These are phyloP conservation scores for Pseudorhombus dupliciocellatus DNA, from an alignment of 2,113 vertebrate species.

Conservation along the genomic window DNA sequence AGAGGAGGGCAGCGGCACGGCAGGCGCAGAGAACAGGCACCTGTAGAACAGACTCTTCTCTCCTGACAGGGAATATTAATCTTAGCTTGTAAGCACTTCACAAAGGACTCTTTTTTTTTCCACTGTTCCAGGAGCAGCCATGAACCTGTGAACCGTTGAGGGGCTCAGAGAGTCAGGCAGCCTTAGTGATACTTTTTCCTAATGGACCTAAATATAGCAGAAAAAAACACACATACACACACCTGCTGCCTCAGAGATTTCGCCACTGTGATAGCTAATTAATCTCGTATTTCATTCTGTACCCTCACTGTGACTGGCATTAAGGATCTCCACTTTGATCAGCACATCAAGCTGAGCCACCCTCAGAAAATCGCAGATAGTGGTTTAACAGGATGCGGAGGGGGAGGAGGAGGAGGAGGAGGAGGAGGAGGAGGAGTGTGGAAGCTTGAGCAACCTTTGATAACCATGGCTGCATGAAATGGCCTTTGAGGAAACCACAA, in stretches of 20 bases:
- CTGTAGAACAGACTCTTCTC: constrained; percentile 74
- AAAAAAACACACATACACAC: constrained; percentile 18
- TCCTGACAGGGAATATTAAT: constrained; percentile 76
- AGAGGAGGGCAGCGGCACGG: constrained; percentile 54
- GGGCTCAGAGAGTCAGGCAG: constrained; percentile 70
- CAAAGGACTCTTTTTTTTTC: constrained; percentile 68
- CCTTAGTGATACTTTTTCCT: constrained; percentile 64
- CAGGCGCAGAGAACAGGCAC: constrained; percentile 64
- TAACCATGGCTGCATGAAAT: constrained; percentile 52
- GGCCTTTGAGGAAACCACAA: constrained; percentile 66
- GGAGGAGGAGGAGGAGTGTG: constrained; percentile 26
- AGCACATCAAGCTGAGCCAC: constrained; percentile 55
- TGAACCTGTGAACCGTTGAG: constrained; percentile 72
- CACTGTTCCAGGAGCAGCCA: constrained; percentile 56
- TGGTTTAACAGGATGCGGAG: constrained; percentile 42
- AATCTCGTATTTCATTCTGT: constrained; percentile 75
- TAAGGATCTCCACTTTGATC: constrained; percentile 77
- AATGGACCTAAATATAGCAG: constrained; percentile 81
- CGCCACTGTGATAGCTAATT: constrained; percentile 76
- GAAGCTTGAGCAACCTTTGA: constrained; percentile 60
- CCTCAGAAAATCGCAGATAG: constrained; percentile 57
- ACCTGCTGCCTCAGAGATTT: constrained; percentile 75
- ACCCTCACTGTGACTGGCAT: constrained; percentile 66
- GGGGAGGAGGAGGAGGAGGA: neutral
- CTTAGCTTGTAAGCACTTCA: constrained; percentile 68